These are phyloP conservation scores for Dryobotodes eremita DNA, from an alignment of 2,888 invertebrate genomes.

Conservation along the genomic window DNA sequence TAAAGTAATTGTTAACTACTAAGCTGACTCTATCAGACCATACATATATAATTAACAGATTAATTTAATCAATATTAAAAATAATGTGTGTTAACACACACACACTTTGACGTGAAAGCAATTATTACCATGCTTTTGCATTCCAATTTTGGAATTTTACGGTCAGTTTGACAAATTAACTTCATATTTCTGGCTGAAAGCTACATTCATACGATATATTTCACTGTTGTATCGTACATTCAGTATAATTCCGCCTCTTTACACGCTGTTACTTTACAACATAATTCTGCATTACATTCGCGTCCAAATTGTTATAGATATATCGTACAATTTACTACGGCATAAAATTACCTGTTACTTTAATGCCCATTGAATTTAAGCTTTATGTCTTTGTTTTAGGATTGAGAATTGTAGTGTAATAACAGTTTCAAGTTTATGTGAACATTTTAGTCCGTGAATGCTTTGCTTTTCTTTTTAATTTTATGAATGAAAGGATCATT, in stretches of 20 bases:
- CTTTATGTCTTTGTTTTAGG: constrained; percentile 18
- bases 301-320: constrained; percentile 51
- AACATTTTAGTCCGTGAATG: constrained; percentile 17
- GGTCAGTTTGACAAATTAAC: constrained; percentile 3
- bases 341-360: constrained; percentile 55
- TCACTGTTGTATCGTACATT: constrained; percentile 5
- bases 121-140: not conserved
- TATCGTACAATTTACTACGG: constrained; percentile 39
- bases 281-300: constrained; percentile 31
- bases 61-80: not conserved
- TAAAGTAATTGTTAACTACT: no score
- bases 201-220: constrained; percentile 9
- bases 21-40: no score
- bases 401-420: constrained; percentile 28
- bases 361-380: constrained; percentile 25
- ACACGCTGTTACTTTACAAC: constrained; percentile 28
- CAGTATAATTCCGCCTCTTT: constrained; percentile 27
- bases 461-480: constrained; percentile 43
- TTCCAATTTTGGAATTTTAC: not conserved
- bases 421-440: constrained; percentile 10
- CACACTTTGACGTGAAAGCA: not conserved
- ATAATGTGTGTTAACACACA: not conserved
- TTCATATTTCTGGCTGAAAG: not conserved
- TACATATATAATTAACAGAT: no score
- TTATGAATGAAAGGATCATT: constrained; percentile 3